Evolutionary conservation across 2,113 vertebrate species (phyloP).

Genomic region (Lucifuga dentata): DNA sequence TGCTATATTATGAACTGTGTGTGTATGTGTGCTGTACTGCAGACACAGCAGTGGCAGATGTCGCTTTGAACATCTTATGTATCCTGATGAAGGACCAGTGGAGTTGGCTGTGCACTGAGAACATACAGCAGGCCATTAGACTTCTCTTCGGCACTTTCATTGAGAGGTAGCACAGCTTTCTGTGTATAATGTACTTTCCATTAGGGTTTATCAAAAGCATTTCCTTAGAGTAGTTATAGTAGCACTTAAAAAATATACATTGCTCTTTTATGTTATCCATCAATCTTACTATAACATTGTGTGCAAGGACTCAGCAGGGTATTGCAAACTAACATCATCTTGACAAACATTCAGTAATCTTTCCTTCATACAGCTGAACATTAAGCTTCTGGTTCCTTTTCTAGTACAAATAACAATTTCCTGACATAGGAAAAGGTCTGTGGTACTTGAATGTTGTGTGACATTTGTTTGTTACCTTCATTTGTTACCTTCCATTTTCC

Average conservation of each 20-base stretch:
- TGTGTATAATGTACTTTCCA: too few relatives aligned
- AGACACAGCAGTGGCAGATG: slow-evolving; percentile 89
- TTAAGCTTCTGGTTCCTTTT: slow-evolving; percentile 1
- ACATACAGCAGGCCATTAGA: slow-evolving; percentile 88
- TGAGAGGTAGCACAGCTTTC: slow-evolving; percentile 83
- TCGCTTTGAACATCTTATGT: slow-evolving; percentile 89
- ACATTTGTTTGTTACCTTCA: slow-evolving; percentile 15
- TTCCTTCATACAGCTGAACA: slow-evolving; percentile 11
- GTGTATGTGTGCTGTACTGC: slow-evolving; percentile 50
- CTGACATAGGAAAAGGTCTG: slow-evolving; percentile 24
- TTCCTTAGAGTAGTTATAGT: too few relatives aligned
- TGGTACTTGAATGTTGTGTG: not conserved
- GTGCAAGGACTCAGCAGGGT: not conserved
- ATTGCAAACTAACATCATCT: not conserved
- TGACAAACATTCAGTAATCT: slow-evolving; percentile 8
- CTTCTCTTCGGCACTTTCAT: slow-evolving; percentile 91
- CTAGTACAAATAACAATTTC: not conserved
- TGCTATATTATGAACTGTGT: not conserved
- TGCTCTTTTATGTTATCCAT: too few relatives aligned
- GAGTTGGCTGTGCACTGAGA: slow-evolving; percentile 93
- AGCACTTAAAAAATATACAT: too few relatives aligned
- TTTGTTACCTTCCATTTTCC: slow-evolving; percentile 12
- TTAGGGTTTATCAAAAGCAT: too few relatives aligned
- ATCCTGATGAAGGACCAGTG: slow-evolving; percentile 92
- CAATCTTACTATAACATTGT: too few relatives aligned